Evolutionary conservation across 2,113 vertebrate genomes (phyloP).

Genomic region (Ranitomeya imitator): DNA sequence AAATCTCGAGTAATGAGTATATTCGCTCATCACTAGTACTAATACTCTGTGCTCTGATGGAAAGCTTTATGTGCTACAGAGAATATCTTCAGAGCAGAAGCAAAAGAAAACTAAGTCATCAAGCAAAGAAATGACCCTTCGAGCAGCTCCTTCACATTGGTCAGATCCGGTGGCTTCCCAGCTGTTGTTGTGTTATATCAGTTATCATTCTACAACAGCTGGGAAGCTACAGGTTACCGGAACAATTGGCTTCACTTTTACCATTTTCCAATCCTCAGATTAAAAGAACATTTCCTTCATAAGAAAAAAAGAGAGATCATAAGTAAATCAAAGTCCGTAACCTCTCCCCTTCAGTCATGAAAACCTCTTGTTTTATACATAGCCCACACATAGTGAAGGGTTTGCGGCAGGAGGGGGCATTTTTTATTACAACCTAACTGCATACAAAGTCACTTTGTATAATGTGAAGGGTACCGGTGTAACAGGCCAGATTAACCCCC

Average conservation of each 20-base stretch:
- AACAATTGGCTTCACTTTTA: background rate
- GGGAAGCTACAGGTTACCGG: constrained; percentile 30
- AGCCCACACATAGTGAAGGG: background rate
- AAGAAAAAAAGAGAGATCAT: background rate
- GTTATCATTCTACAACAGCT: constrained; percentile 6
- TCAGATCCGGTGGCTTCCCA: background rate
- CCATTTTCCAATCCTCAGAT: background rate
- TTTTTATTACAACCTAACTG: background rate
- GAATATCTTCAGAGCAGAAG: background rate
- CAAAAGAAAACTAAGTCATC: background rate
- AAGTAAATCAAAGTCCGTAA: background rate
- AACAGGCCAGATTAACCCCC: no score
- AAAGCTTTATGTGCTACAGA: background rate
- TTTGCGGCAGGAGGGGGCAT: background rate
- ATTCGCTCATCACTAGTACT: no score
- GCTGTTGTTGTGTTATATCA: constrained; percentile 22
- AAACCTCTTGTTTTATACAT: background rate
- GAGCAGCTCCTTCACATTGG: background rate
- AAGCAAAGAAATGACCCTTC: background rate
- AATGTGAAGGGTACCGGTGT: background rate
- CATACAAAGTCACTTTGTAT: background rate
- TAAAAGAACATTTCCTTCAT: background rate
- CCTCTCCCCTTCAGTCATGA: background rate
- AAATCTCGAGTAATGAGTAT: no score
- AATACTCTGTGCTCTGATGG: background rate